phyloP scores from a whole-genome alignment of 1,140 invertebrate species.

The Drosophila littoralis region DNA sequence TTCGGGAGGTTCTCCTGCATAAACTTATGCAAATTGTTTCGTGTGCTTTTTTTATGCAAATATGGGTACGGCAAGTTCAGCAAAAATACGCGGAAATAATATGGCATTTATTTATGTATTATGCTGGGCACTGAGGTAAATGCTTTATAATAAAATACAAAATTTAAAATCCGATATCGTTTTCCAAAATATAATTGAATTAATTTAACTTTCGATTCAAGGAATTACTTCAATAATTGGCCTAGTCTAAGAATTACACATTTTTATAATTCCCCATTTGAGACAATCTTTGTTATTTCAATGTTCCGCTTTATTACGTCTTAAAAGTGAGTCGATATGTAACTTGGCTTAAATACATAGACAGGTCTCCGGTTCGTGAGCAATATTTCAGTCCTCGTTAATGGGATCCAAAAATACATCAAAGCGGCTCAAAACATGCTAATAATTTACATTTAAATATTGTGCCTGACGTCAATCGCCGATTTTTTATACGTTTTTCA shows the following conservation, averaged over 20 bases:
- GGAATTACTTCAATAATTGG: not conserved
- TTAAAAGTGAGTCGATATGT: conserved; percentile 14
- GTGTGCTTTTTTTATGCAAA: conserved; percentile 26
- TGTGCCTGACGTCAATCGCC: conserved; percentile 59
- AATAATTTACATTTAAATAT: conserved; percentile 60
- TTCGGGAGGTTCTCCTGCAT: not conserved
- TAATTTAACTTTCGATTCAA: not conserved
- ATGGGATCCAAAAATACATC: conserved; percentile 47
- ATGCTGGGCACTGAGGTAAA: not conserved
- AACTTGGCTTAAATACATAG: conserved; percentile 21
- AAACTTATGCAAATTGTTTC: conserved; percentile 34
- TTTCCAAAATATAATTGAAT: not conserved
- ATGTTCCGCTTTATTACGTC: not conserved
- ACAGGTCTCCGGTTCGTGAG: conserved; percentile 10
- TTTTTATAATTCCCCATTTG: not conserved
- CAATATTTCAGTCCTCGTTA: conserved; percentile 18
- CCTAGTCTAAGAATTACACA: not conserved
- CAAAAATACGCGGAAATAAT: conserved; percentile 8
- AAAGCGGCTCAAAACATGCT: conserved; percentile 39
- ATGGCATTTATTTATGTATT: conserved; percentile 33
- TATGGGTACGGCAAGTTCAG: not conserved
- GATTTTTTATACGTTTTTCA: conserved; percentile 41
- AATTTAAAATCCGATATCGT: not conserved
- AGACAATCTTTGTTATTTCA: not conserved
- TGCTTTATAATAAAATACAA: not conserved